phyloP scores from a whole-genome alignment of 2,888 invertebrate species.

The Diaprepes abbreviatus region DNA sequence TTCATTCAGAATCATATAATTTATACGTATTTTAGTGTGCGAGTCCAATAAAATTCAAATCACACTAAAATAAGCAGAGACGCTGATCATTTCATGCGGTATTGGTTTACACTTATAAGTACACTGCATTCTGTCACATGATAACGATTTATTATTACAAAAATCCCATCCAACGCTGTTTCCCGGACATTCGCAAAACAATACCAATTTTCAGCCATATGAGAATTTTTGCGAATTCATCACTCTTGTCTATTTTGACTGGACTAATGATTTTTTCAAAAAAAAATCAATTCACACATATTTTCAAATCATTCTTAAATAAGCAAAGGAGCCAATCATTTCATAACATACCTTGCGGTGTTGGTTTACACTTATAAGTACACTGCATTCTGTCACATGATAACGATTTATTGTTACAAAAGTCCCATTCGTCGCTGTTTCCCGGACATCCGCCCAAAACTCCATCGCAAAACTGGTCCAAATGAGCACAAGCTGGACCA shows the following conservation, averaged over 20 bases:
- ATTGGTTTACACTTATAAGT: conserved; percentile 79
- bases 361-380: conserved; percentile 77
- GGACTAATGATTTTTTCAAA: too few species aligned
- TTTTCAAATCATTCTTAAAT: too few species aligned
- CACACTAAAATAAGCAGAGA: too few species aligned
- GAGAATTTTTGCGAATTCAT: too few species aligned
- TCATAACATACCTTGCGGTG: conserved; percentile 69
- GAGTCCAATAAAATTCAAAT: too few species aligned
- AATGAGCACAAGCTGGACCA: conserved; percentile 71
- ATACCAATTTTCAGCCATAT: too few species aligned
- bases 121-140: conserved; percentile 62
- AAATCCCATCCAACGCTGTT: conserved; percentile 80
- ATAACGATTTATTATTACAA: conserved; percentile 69
- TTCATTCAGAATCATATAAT: too few species aligned
- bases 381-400: conserved; percentile 62
- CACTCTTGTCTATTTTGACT: too few species aligned
- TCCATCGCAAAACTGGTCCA: conserved; percentile 78
- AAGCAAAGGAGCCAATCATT: too few species aligned
- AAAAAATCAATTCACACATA: too few species aligned
- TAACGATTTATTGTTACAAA: conserved; percentile 70
- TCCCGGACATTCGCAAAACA: conserved; percentile 82
- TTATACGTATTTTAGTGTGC: too few species aligned
- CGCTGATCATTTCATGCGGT: too few species aligned
- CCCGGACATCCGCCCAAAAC: conserved; percentile 75
- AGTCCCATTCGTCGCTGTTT: conserved; percentile 80